Evolutionary conservation across 1,140 invertebrate genomes (phyloP).

Genomic region (Drosophila gunungcola): DNA sequence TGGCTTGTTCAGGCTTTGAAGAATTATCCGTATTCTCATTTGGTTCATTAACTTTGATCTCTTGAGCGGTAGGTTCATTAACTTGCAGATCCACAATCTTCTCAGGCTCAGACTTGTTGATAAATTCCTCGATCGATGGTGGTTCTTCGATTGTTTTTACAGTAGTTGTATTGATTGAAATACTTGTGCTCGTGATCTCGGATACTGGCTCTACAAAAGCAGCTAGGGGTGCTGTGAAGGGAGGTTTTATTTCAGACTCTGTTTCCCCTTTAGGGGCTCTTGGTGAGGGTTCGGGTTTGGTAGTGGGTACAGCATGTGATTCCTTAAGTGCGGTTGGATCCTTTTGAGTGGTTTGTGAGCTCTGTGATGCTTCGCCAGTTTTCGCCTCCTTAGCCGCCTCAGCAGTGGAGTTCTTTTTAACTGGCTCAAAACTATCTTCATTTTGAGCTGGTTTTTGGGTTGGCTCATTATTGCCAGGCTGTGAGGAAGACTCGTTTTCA

Average conservation of each 20-base stretch:
- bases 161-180: constrained; percentile 53
- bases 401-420: neutral
- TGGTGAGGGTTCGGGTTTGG: constrained; percentile 56
- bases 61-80: constrained; percentile 5
- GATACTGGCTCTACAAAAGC: constrained; percentile 41
- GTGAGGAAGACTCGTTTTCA: neutral
- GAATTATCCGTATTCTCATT: constrained; percentile 4
- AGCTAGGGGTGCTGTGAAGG: constrained; percentile 53
- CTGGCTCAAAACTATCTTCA: neutral
- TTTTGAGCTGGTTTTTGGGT: neutral
- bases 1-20: neutral
- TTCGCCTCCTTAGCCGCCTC: constrained; percentile 4
- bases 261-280: constrained; percentile 38
- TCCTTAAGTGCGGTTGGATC: neutral
- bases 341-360: neutral
- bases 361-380: neutral
- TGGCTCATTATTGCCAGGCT: neutral
- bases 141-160: constrained; percentile 39
- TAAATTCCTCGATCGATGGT: constrained; percentile 18
- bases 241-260: constrained; percentile 44
- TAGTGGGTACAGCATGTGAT: constrained; percentile 1
- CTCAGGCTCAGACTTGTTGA: constrained; percentile 13
- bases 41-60: constrained; percentile 3
- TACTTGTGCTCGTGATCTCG: constrained; percentile 32
- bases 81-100: constrained; percentile 11